These are phyloP conservation scores for Stichodactyla mertensii DNA, from an alignment of 64 coral and sea anemone genomes.

Conservation along the genomic window DNA sequence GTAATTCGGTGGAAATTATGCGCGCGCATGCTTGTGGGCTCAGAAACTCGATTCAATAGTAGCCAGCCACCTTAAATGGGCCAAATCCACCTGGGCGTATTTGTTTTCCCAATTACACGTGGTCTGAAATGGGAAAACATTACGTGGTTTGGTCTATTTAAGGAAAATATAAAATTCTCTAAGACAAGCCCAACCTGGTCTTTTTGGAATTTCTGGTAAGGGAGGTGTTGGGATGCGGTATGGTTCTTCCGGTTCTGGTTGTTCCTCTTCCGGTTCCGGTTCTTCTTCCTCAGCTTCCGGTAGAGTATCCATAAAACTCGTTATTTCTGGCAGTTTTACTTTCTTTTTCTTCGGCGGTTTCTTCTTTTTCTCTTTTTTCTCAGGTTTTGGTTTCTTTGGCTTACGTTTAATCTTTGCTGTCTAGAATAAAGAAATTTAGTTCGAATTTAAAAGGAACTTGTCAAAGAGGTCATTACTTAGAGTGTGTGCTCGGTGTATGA, in stretches of 20 bases:
- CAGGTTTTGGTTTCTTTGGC: slow-evolving; percentile 34
- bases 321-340: slow-evolving; percentile 15
- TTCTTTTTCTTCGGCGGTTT: slow-evolving; percentile 42
- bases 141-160: too few relatives aligned
- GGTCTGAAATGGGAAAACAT: too few relatives aligned
- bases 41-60: too few relatives aligned
- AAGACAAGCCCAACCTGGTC: slow-evolving; percentile 21
- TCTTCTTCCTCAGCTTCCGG: slow-evolving; percentile 37
- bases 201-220: slow-evolving; percentile 55
- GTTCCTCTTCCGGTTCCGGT: slow-evolving; percentile 36
- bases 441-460: neutral
- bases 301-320: slow-evolving; percentile 3
- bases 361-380: slow-evolving; percentile 46
- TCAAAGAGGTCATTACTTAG: too few relatives aligned
- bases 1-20: too few relatives aligned
- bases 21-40: too few relatives aligned
- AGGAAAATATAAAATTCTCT: neutral
- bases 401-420: slow-evolving; percentile 31
- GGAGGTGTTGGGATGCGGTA: slow-evolving; percentile 19
- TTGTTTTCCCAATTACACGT: too few relatives aligned
- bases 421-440: neutral
- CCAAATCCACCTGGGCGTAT: too few relatives aligned
- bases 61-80: too few relatives aligned
- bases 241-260: slow-evolving; percentile 24
- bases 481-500: too few relatives aligned